Evolutionary conservation across 1,140 invertebrate species (phyloP).

Genomic region (Caenorhabditis latens): DNA sequence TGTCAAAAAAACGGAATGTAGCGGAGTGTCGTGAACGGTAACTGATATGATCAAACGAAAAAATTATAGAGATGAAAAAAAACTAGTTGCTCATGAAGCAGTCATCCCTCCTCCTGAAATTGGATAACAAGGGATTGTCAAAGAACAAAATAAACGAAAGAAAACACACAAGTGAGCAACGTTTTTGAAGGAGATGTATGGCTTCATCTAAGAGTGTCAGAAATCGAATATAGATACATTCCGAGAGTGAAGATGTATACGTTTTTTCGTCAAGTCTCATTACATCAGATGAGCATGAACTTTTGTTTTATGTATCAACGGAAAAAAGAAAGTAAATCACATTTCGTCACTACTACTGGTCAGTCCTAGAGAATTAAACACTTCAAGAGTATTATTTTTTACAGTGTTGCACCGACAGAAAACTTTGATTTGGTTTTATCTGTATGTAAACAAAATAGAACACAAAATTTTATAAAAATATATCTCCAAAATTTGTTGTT

Average conservation of each 20-base stretch:
- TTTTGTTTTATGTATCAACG: conserved; percentile 5
- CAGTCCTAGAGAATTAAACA: neutral
- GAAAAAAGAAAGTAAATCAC: neutral
- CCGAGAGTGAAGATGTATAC: neutral
- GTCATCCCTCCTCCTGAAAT: neutral
- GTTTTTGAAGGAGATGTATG: neutral
- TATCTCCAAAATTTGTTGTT: too few relatives aligned
- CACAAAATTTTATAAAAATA: too few relatives aligned
- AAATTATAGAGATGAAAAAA: neutral
- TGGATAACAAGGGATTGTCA: conserved; percentile 21
- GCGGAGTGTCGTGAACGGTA: too few relatives aligned
- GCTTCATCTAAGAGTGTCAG: conserved; percentile 39
- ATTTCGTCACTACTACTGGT: neutral
- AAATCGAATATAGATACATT: conserved; percentile 47
- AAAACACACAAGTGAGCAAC: neutral
- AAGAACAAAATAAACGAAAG: conserved; percentile 4
- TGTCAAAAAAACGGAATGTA: too few relatives aligned
- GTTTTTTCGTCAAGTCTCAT: conserved; percentile 33
- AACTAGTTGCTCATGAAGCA: neutral
- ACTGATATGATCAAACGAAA: neutral
- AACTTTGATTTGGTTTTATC: too few relatives aligned
- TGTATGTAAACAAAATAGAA: too few relatives aligned
- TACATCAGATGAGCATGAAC: conserved; percentile 26
- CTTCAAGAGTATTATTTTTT: neutral
- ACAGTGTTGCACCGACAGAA: neutral